Base-by-base conservation (phyloP, 1,140 invertebrate genomes). In the Drosophila jambulina region DNA sequence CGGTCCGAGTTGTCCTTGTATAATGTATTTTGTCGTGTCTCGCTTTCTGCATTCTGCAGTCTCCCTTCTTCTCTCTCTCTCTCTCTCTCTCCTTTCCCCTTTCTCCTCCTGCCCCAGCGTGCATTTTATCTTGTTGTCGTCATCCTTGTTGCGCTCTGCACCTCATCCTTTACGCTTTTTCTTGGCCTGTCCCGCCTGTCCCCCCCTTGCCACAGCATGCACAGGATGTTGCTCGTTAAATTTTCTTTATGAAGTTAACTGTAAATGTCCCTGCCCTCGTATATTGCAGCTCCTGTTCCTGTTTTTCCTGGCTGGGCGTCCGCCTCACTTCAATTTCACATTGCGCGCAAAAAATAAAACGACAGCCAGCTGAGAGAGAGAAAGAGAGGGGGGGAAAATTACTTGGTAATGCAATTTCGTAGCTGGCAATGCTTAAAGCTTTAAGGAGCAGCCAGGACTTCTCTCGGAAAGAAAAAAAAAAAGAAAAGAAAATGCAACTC, bases 161-260 rank as follows among this genome's bases (percentile, higher is more conserved):
- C 21, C 17, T 19, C 56, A 1, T 34, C 36, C 43, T n/a, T 21
- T 58, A 19, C n/a, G 12, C 51, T 17, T 34, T 61, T 29, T 32
- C 29, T 54, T 36, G 40, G 38, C 61, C 21, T 21, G 34, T 21
- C 12, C 42, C 42, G 2, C 4, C 40, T 45, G 51, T 48, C 40
- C 25, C 42, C 27, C 4, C 19, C 27, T 5, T 19, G 6, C 25
- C 42, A 48, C 72, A n/a, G 64, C 74, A 53, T 80, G 84, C 72
- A 80, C 84, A 87, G 84, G 84, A 87, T 87, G 84, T 88, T 87
- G 84, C 84, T 87, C 84, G 84, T 87, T 87, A 87, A 87, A 87
- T 87, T 87, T 87, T 87, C 84, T 87, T 87, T 87, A 87, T 87
- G 84, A 88, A 87, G 84, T 87, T 88, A 87, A 87, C 84, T 87